Evolutionary conservation across 2,113 vertebrate genomes (phyloP), one percentile per base, ranked within the genome.

Genomic region (Cinclus mexicanus): DNA sequence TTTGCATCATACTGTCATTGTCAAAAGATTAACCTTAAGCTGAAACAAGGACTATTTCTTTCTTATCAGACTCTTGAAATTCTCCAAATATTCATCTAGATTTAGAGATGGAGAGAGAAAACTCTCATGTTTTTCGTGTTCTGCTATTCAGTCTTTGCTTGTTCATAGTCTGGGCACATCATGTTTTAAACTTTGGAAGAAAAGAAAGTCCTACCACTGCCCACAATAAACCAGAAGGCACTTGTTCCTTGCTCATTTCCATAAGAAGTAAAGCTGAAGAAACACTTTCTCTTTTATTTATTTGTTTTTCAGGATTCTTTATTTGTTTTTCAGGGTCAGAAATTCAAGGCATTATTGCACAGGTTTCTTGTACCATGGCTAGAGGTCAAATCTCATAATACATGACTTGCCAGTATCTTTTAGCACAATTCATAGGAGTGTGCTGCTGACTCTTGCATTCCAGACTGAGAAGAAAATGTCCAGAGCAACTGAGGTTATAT

Each of bases 341-440:
- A 95, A 95, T 96, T 92, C 93, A 83, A 97, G 95, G 89, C 93
- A 67, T 92, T 92, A 93, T 55, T 94, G 92, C 91, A 82, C 74
- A 87, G 85, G 76, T 78, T 93, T 90, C 90, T 97, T 95, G 91
- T 52, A 94, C 82, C 41, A 74, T 14, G 60, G 87, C 87, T 91
- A 95, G 95, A 96, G 92, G 96, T 96, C 95, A 95, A 96, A 97
- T 64, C 93, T 96, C 44, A 10, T 90, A 95, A 97, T 96, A 96
- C 87, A 95, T 88, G 95, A 94, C 96, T 95, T 95, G 93, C 96
- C 96, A 96, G 90, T 95, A 95, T 96, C 94, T 95, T 96, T 96
- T 96, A 97, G 89, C 87, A 95, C 92, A 96, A 96, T 96, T 96
- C 94, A 97, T 95, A 94, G 94, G 37, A 55, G 64, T 91, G 78